Base-by-base conservation (phyloP, 2,888 invertebrate genomes). In the Tiphia femorata region DNA sequence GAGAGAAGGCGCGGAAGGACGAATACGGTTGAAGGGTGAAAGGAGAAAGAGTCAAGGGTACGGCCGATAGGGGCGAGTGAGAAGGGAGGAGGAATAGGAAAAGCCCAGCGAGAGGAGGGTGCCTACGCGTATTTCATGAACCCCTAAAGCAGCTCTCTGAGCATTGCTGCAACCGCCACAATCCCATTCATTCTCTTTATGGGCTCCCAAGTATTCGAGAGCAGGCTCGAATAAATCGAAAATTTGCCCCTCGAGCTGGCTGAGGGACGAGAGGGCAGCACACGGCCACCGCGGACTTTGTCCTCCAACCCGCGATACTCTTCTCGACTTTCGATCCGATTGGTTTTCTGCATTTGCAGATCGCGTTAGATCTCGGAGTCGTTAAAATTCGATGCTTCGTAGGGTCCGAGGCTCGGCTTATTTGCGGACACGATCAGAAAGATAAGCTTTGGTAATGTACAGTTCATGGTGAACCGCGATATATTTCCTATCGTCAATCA, bases 161-260 rank as follows among this genome's bases (percentile, higher is more conserved):
- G 73, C 70, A 76, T 77, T 64, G 75, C 68, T 73, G 74, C 72
- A 75, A 73, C 72, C 72, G 68, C 74, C 71, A 72, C 77, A 76
- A 79, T 77, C 76, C 79, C 75, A 79, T 80, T 79, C 75, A 76
- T 79, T 79, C 75, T 77, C 79, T 79, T 80, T 80, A 80, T 79
- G 78, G 78, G 73, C 71, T 70, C 69, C 69, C 75, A 77, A 78
- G 78, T 78, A 81, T 80, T 81, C 62, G 73, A 74, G 63, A 69
- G 59, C 67, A 55, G 75, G 75, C 75, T 79, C 77, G 75, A 79
- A 80, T 80, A 81, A 81, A 81, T 81, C 79, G 78, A 76, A 65
- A 78, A 75, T 75, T 74, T 73, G 72, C 76, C 73, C 64, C 66
- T 54, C 62, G 69, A 60, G 64, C n/a, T n/a, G n/a, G n/a, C n/a